Conservation (phyloP, 2,113 vertebrate species). For the Hepsetus odoe region DNA sequence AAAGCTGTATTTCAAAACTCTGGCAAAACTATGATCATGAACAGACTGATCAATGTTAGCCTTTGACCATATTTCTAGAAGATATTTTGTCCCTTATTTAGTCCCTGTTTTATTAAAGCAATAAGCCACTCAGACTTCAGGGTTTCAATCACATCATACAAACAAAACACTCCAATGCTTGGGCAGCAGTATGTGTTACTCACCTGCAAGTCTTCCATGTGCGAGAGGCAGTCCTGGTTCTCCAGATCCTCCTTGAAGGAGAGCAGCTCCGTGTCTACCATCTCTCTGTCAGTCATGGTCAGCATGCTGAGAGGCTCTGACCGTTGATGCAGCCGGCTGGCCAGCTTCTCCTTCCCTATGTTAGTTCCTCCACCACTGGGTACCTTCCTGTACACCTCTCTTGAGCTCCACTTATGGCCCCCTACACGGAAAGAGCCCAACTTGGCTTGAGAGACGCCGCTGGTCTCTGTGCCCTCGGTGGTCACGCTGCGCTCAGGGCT, state of each 20-base stretch:
- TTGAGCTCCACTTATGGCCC: constrained; percentile 85
- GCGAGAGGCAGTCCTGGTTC: constrained; percentile 88
- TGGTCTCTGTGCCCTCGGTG: constrained; percentile 74
- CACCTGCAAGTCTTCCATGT: constrained; percentile 97
- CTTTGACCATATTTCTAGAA: no score
- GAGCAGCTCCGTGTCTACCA: constrained; percentile 85
- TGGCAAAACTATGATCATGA: no score
- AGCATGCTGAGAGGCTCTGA: constrained; percentile 90
- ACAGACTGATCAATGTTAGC: no score
- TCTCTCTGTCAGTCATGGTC: constrained; percentile 91
- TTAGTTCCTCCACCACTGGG: constrained; percentile 76
- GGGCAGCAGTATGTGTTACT: no score
- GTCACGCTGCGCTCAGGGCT: constrained; percentile 65
- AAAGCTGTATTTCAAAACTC: no score
- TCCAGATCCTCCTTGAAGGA: constrained; percentile 85
- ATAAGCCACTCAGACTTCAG: no score
- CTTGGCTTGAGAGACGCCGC: constrained; percentile 76
- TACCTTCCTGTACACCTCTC: constrained; percentile 82
- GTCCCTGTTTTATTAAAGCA: no score
- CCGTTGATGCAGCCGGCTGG: constrained; percentile 82
- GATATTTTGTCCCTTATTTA: no score
- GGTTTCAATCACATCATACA: no score
- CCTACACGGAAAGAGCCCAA: constrained; percentile 69
- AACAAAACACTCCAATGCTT: no score
- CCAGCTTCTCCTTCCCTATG: constrained; percentile 84